These are phyloP conservation scores for Leptinotarsa texana DNA, from an alignment of 1,140 invertebrate species.

Conservation along the genomic window DNA sequence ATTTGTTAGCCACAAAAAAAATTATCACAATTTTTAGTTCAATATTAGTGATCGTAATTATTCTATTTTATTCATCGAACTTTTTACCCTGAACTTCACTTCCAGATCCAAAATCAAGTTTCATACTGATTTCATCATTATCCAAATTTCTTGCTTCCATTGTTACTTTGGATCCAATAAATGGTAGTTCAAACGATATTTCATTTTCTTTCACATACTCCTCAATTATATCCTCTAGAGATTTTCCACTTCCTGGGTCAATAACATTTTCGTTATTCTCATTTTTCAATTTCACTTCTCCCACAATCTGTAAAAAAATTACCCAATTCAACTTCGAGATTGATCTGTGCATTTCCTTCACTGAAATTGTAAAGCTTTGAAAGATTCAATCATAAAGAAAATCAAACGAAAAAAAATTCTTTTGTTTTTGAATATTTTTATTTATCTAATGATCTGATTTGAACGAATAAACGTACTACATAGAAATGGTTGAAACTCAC, in stretches of 20 bases:
- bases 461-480: too few relatives aligned
- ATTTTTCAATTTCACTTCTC: too few relatives aligned
- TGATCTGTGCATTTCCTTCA: too few relatives aligned
- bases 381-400: too few relatives aligned
- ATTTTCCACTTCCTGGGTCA: conserved; percentile 34
- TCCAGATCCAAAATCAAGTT: conserved; percentile 67
- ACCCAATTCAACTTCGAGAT: too few relatives aligned
- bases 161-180: conserved; percentile 70
- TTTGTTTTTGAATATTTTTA: too few relatives aligned
- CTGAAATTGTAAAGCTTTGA: too few relatives aligned
- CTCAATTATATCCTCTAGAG: conserved; percentile 69
- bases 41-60: not conserved
- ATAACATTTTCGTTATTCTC: too few relatives aligned
- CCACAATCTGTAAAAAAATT: too few relatives aligned
- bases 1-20: not conserved
- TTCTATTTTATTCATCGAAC: not conserved
- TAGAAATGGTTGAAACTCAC: not conserved
- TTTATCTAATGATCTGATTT: too few relatives aligned
- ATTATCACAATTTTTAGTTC: too few relatives aligned
- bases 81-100: conserved; percentile 59
- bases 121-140: conserved; percentile 70
- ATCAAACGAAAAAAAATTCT: too few relatives aligned
- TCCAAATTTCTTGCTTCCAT: conserved; percentile 74
- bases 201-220: conserved; percentile 73
- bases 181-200: conserved; percentile 72